Evolutionary conservation across 2,888 invertebrate genomes (phyloP).

Genomic region (Neuroscelio doddi): DNA sequence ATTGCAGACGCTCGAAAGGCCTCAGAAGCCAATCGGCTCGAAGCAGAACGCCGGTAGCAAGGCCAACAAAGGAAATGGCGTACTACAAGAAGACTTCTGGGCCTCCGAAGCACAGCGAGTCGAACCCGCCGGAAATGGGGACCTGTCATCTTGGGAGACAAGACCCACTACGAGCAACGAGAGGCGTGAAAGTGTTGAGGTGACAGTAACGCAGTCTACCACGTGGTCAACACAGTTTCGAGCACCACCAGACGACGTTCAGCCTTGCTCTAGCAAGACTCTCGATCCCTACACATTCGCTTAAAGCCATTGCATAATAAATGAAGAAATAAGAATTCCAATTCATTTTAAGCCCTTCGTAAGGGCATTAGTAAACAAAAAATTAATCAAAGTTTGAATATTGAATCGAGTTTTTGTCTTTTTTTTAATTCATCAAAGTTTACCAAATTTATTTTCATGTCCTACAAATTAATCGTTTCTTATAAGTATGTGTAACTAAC

Average conservation of each 20-base stretch:
- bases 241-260: conserved; percentile 65
- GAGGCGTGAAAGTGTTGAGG: conserved; percentile 54
- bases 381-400: too few species aligned
- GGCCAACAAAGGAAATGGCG: conserved; percentile 46
- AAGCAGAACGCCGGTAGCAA: conserved; percentile 25
- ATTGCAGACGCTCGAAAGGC: conserved; percentile 58
- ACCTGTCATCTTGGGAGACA: conserved; percentile 63
- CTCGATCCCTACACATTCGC: conserved; percentile 67
- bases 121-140: conserved; percentile 61
- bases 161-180: conserved; percentile 55
- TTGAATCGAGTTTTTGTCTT: too few species aligned
- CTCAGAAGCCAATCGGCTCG: conserved; percentile 31
- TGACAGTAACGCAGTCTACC: conserved; percentile 57
- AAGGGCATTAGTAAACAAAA: neutral
- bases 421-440: too few species aligned
- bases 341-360: too few species aligned
- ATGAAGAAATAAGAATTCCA: conserved; percentile 10
- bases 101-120: conserved; percentile 49
- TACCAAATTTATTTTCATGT: too few species aligned
- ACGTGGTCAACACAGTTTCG: conserved; percentile 66
- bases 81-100: conserved; percentile 50
- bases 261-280: conserved; percentile 69
- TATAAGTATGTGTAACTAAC: too few species aligned
- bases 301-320: conserved; percentile 43
- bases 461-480: too few species aligned